A percentile compares a stretch with the other conserved stretches of the same genome.
phyloP scores from a whole-genome alignment of 2,797 vertebrate species.

The Peromyscus attwateri region DNA sequence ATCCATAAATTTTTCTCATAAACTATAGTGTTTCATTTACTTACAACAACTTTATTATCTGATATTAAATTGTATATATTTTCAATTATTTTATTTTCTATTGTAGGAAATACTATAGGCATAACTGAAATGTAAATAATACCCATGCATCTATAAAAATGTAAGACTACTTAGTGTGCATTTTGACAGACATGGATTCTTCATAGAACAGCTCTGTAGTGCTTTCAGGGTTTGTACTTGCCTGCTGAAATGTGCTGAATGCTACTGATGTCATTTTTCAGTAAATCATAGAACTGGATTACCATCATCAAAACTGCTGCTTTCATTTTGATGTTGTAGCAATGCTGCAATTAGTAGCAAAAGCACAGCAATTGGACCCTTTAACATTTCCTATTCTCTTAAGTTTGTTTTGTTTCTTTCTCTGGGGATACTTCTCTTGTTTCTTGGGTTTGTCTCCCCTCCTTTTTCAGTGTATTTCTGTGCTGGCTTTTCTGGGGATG shows the following conservation, averaged over 20 bases:
- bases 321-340: not conserved
- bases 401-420: not conserved
- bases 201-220: not conserved
- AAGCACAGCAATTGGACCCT: not conserved
- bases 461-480: not conserved
- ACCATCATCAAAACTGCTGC: not conserved
- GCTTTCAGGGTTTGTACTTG: not conserved
- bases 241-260: not conserved
- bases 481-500: not conserved
- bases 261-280: not conserved
- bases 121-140: not conserved
- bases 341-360: not conserved
- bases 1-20: too few relatives aligned
- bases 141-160: not conserved
- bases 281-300: not conserved
- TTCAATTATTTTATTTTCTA: slow-evolving; percentile 13
- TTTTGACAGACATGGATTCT: not conserved
- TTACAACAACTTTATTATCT: too few relatives aligned
- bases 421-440: not conserved
- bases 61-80: not conserved
- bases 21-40: too few relatives aligned
- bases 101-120: not conserved
- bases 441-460: not conserved
- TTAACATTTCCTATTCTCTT: not conserved
- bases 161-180: not conserved